A percentile compares a stretch with the other conserved stretches of the same genome.
These are phyloP conservation scores for Leptodirus hochenwartii DNA, from an alignment of 2,888 invertebrate species.

Conservation along the genomic window DNA sequence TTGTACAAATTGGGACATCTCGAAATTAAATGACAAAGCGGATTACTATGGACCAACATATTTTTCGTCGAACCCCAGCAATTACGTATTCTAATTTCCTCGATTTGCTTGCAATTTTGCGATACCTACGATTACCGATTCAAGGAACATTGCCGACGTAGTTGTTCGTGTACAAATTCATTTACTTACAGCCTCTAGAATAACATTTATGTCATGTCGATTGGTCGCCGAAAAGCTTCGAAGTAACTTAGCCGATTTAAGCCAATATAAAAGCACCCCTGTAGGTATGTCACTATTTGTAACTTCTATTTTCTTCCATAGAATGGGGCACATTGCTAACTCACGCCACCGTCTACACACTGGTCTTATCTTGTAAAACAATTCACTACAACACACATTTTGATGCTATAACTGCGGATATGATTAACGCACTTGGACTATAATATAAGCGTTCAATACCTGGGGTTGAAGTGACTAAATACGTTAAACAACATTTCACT, in stretches of 20 bases:
- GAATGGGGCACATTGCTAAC: slow-evolving; percentile 10
- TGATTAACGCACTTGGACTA: too few relatives aligned
- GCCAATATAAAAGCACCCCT: slow-evolving; percentile 10
- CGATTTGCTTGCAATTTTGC: slow-evolving; percentile 11
- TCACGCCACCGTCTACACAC: slow-evolving; percentile 12
- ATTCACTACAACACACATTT: too few relatives aligned
- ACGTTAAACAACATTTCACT: slow-evolving; percentile 12
- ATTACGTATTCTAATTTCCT: slow-evolving; percentile 11
- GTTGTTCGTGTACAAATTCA: background rate
- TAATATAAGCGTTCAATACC: too few relatives aligned
- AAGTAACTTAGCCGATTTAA: slow-evolving; percentile 10
- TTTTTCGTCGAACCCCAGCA: slow-evolving; percentile 11
- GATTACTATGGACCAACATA: slow-evolving; percentile 10
- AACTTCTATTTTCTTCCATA: slow-evolving; percentile 11
- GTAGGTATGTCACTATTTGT: slow-evolving; percentile 10
- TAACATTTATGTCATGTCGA: slow-evolving; percentile 10
- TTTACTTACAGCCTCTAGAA: slow-evolving; percentile 10
- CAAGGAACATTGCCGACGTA: background rate
- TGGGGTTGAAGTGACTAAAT: slow-evolving; percentile 10
- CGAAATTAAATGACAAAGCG: slow-evolving; percentile 10
- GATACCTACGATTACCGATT: slow-evolving; percentile 9
- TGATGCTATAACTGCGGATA: too few relatives aligned
- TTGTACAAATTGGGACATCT: slow-evolving; percentile 11
- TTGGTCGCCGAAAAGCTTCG: slow-evolving; percentile 9
- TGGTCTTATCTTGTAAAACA: slow-evolving; percentile 11